Conservation (phyloP, 2,888 invertebrate genomes). For the Xestobium rufovillosum region DNA sequence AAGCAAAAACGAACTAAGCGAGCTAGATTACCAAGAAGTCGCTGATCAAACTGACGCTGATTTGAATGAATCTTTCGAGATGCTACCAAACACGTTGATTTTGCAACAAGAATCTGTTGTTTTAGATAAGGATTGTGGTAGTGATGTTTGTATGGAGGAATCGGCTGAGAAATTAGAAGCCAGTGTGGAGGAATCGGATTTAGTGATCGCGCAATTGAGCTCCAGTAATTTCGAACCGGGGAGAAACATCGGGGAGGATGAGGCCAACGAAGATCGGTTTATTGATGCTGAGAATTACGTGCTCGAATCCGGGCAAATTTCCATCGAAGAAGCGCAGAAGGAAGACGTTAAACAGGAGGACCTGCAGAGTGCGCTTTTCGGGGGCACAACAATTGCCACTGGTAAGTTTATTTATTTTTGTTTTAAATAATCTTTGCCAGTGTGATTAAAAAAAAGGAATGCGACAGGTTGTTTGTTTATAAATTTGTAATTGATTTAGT, state of each 20-base stretch:
- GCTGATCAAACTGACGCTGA: conserved; percentile 4
- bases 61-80: conserved; percentile 28
- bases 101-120: conserved; percentile 38
- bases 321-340: conserved; percentile 27
- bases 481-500: too few relatives aligned
- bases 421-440: neutral
- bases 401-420: conserved; percentile 1
- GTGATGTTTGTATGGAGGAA: conserved; percentile 30
- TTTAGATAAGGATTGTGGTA: conserved; percentile 39
- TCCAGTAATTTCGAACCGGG: conserved; percentile 29
- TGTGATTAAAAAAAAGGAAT: too few relatives aligned
- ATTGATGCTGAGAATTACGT: conserved; percentile 76
- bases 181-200: conserved; percentile 42
- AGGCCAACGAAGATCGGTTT: conserved; percentile 58
- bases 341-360: conserved; percentile 33
- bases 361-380: conserved; percentile 41
- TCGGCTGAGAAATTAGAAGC: conserved; percentile 39
- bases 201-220: conserved; percentile 35
- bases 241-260: conserved; percentile 42
- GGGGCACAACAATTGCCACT: conserved; percentile 23
- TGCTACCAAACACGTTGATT: conserved; percentile 40
- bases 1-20: too few relatives aligned
- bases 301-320: conserved; percentile 55
- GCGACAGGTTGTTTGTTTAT: too few relatives aligned
- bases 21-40: too few relatives aligned